These are phyloP conservation scores for Chaitophorus viminalis DNA, from an alignment of 2,888 invertebrate species.

Conservation along the genomic window DNA sequence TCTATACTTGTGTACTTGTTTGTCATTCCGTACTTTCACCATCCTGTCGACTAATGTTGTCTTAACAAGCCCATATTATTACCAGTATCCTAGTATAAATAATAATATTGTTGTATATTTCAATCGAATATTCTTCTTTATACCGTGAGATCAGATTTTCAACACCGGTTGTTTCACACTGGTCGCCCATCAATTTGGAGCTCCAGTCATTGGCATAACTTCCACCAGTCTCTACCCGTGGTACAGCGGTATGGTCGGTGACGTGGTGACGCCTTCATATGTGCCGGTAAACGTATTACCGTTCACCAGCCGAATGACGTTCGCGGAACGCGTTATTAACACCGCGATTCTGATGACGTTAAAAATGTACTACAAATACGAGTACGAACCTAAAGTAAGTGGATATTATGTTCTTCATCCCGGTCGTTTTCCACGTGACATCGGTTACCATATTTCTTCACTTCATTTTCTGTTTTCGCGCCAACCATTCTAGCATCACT, in stretches of 20 bases:
- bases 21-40: too few relatives aligned
- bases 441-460: too few relatives aligned
- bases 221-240: slow-evolving; percentile 64
- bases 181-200: slow-evolving; percentile 64
- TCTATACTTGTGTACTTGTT: too few relatives aligned
- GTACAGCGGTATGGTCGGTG: slow-evolving; percentile 47
- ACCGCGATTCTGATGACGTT: slow-evolving; percentile 34
- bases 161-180: slow-evolving; percentile 65
- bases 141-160: slow-evolving; percentile 62
- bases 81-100: too few relatives aligned
- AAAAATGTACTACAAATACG: slow-evolving; percentile 4
- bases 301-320: slow-evolving; percentile 65
- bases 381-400: slow-evolving; percentile 36
- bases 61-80: too few relatives aligned
- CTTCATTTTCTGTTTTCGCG: too few relatives aligned
- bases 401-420: too few relatives aligned
- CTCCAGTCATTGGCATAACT: slow-evolving; percentile 63
- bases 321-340: slow-evolving; percentile 65
- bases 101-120: too few relatives aligned
- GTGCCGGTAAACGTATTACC: slow-evolving; percentile 64
- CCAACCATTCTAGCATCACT: too few relatives aligned
- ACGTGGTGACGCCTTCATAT: slow-evolving; percentile 57
- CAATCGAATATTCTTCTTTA: too few relatives aligned
- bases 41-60: too few relatives aligned
- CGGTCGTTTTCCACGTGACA: too few relatives aligned